Evolutionary conservation across 64 coral and sea anemone species (phyloP), one percentile per base, ranked within the genome.

Genomic region (Montipora cactus): DNA sequence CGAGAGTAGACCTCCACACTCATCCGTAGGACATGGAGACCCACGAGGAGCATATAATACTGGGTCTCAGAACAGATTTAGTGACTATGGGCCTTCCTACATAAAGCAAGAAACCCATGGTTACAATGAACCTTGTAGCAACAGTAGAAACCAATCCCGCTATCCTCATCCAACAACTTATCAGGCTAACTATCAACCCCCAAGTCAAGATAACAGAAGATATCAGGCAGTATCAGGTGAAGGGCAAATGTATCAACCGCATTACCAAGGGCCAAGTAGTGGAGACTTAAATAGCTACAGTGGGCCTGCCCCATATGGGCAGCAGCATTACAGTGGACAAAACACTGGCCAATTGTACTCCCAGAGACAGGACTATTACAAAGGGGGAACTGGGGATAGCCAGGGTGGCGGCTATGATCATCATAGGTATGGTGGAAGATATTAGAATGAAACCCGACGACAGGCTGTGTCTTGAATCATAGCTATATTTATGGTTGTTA

Each of bases 41-140:
- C 81, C 15, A 19, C 61, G 46, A 10, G 53, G 87, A 8, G 50
- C 50, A 19, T 62, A 71, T 44, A 28, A 61, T 78, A 6, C 50
- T 59, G 90, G 68, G 57, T 68, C 51, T 67, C 59, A 52, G 37
- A 75, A 15, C 7, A 18, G 74, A 45, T 69, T 21, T 37, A 78
- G 51, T 75, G 50, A 78, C 11, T 37, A 83, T 67, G 81, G 59
- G 61, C 23, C 58, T 72, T 71, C 64, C 1, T 72, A 86, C 18
- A 51, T 44, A 86, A 45, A 18, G n/a, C 82, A 71, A 86, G 82
- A 70, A 47, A 71, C 8, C 66, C 19, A 86, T 48, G 46, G 57
- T 47, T 28, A 16, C 25, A 84, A 47, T 86, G 7, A 86, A 14
- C 62, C 61, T 1, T 22, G 19, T 3, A 49, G 11, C 51, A 44